Evolutionary conservation across 1,140 invertebrate species (phyloP), one percentile per base, ranked within the genome.

Genomic region (Sarcophaga peregrina): DNA sequence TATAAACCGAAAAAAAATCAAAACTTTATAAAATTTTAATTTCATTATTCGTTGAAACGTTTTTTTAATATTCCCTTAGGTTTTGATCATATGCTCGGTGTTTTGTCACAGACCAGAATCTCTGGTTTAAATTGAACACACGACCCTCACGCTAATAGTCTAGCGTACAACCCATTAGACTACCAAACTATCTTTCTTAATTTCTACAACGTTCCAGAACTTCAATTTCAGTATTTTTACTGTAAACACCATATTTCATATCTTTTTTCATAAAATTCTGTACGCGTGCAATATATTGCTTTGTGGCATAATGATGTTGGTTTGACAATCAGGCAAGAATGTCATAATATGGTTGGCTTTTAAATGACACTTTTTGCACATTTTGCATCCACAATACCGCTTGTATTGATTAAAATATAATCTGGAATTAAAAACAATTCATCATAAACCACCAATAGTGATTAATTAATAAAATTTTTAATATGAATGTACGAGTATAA

Each of bases 361-460:
- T 13, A 58, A 58, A 58, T 7, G 15, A 13, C 54, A 58, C 15
- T 58, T 58, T 8, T n/a, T 58, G 54, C 54, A 58, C 13, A 58
- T 8, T 20, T 68, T 25, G 5, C 62, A 8, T 68, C 0, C 8
- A 5, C 62, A 20, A 68, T 25, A 20, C 0, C 6, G n/a, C 6
- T 6, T 15, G 10, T 20, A 68, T 9, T 9, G 62, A 7, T 37
- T 37, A 37, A 37, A 37, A 37, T 37, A 37, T 37, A 37, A 37
- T 37, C 25, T 15, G 17, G 17, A n/a, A n/a, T 9, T 20, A 68
- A 68, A 17, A 68, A 48, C 74, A 76, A 76, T 76, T 76, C 74
- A 76, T 76, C 74, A 76, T 76, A 76, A 76, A 76, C 74, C 74
- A 76, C 74, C 74, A 25, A 76, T 76, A 76, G 45, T 47, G 74